Conservation (phyloP, 2,113 vertebrate species). For the Psophia crepitans region DNA sequence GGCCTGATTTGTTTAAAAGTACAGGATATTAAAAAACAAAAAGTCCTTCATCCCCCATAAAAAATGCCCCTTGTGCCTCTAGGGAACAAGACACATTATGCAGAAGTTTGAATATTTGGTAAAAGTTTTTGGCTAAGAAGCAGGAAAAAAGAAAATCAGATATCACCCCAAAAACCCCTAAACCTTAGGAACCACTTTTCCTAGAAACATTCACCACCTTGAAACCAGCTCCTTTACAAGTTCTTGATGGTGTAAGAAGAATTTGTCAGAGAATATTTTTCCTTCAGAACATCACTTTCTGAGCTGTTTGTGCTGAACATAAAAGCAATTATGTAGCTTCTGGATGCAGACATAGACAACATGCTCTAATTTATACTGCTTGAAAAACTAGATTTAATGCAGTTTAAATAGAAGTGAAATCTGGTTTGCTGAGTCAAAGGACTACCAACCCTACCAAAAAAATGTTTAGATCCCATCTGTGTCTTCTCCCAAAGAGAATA, state of each 20-base stretch:
- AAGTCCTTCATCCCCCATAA: neutral
- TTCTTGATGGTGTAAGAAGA: neutral
- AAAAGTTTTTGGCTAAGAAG: neutral
- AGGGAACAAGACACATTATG: neutral
- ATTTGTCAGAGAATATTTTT: neutral
- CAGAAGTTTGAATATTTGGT: neutral
- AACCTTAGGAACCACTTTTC: neutral
- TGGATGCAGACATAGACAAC: neutral
- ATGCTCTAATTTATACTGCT: neutral
- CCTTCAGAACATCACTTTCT: neutral
- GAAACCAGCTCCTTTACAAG: neutral
- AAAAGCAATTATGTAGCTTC: neutral
- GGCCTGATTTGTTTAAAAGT: neutral
- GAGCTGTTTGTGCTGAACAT: neutral
- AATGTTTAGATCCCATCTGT: constrained; percentile 8
- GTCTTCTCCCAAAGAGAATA: constrained; percentile 24
- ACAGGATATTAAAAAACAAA: neutral
- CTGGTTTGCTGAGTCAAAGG: constrained; percentile 25
- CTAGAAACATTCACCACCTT: neutral
- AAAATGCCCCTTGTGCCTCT: neutral
- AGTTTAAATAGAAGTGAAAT: neutral
- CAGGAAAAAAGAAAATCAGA: neutral
- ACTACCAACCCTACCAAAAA: neutral
- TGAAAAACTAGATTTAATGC: neutral
- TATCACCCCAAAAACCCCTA: neutral